Percentiles rank a stretch among this genome's conserved stretches.
These are phyloP conservation scores for Isurus oxyrinchus DNA, from an alignment of 2,113 vertebrate species.

Conservation along the genomic window DNA sequence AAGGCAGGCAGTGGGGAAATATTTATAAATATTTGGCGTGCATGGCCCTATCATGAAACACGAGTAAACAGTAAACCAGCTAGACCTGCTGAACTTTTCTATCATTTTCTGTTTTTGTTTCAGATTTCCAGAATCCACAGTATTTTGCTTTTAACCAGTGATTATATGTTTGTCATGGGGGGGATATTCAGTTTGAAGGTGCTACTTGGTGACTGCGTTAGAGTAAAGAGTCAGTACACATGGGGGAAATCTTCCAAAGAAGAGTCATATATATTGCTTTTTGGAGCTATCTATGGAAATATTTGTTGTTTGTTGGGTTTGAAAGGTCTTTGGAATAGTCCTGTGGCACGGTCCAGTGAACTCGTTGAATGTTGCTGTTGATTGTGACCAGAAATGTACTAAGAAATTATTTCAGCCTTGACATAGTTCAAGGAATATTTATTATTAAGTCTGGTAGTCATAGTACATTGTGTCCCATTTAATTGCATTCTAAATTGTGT, in stretches of 20 bases:
- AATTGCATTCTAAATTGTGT: slow-evolving; percentile 10
- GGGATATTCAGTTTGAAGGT: not conserved
- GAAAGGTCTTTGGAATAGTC: too few relatives aligned
- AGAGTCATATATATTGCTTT: not conserved
- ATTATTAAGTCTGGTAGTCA: slow-evolving; percentile 4
- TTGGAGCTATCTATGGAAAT: not conserved
- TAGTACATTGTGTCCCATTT: slow-evolving; percentile 17
- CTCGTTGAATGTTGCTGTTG: not conserved
- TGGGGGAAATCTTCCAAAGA: too few relatives aligned
- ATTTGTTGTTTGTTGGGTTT: not conserved
- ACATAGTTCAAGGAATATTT: not conserved
- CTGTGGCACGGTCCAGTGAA: not conserved
- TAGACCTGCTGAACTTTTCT: too few relatives aligned
- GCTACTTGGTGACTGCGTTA: not conserved
- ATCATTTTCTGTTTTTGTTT: too few relatives aligned
- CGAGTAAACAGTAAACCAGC: not conserved
- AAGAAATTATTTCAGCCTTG: not conserved
- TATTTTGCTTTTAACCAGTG: not conserved
- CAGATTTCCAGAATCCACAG: too few relatives aligned
- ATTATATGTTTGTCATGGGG: not conserved
- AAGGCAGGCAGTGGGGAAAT: not conserved
- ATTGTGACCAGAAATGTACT: not conserved
- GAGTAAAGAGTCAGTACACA: too few relatives aligned
- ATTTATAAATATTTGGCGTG: too few relatives aligned
- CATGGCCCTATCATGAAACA: not conserved